Percentiles rank a stretch among this genome's conserved stretches.
Conservation (phyloP, 1,140 invertebrate genomes). For the Caenorhabditis briggsae region DNA sequence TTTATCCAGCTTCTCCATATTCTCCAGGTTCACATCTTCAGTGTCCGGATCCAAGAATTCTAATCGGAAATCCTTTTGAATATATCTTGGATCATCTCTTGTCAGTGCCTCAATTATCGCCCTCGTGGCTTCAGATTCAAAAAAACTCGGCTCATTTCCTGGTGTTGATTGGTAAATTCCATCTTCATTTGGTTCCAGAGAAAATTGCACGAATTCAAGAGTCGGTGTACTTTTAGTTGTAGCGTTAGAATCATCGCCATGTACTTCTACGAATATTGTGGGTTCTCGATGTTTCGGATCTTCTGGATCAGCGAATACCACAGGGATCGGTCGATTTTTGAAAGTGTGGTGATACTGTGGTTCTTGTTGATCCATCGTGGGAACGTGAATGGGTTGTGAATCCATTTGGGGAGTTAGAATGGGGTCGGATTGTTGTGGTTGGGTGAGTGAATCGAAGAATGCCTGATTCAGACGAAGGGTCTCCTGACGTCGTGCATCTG, state of each 20-base stretch:
- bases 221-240: constrained; percentile 2
- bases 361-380: background rate
- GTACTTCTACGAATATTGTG: constrained; percentile 40
- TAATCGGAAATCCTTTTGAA: constrained; percentile 31
- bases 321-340: constrained; percentile 32
- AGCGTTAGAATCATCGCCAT: background rate
- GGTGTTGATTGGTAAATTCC: background rate
- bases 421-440: background rate
- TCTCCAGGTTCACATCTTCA: background rate
- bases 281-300: constrained; percentile 18
- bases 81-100: constrained; percentile 52
- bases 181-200: constrained; percentile 15
- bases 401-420: constrained; percentile 39
- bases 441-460: constrained; percentile 41
- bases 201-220: constrained; percentile 22
- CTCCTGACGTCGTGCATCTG: constrained; percentile 14
- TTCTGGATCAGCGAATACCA: constrained; percentile 40
- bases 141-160: constrained; percentile 27
- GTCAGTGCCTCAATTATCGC: constrained; percentile 40
- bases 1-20: background rate
- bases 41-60: constrained; percentile 14
- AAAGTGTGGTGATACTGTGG: constrained; percentile 17
- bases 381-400: background rate
- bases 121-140: constrained; percentile 37
- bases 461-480: constrained; percentile 30